Evolutionary conservation across 2,797 vertebrate species (phyloP), one percentile per base, ranked within the genome.

Genomic region (Danio tinwini): DNA sequence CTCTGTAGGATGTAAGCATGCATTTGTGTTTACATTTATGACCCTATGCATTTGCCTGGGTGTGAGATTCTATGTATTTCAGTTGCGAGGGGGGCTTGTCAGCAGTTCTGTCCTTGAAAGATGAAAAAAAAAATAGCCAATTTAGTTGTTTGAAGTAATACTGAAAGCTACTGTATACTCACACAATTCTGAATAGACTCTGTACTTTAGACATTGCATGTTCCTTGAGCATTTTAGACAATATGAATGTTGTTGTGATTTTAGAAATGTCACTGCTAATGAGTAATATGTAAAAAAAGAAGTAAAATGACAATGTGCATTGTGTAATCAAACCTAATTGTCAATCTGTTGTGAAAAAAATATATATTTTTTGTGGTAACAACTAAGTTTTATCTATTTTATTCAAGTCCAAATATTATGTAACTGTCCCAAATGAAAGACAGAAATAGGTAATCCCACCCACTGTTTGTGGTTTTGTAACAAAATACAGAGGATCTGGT

Each of bases 21-120:
- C 42, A 56, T n/a, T 4, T n/a, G n/a, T 21, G 16, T 74, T 62
- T 14, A 40, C 10, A 6, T 74, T 72, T 61, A 70, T 53, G 65
- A 44, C 12, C 37, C 45, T 12, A 39, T 52, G 61, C 29, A 6
- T 76, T 68, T 68, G 53, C 3, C 11, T 77, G 63, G 16, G 11
- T 47, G 16, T 52, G 45, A 8, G 52, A n/a, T 65, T 19, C n/a
- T 52, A 29, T 13, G 29, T 29, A 49, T 68, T 73, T 56, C 13
- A 56, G 42, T 8, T 10, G 5, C 0, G 7, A 56, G 42, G 45
- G 3, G 42, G 39, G 44, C 9, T 39, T 59, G 17, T 74, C 9
- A 45, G 11, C 11, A 49, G 17, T 45, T 58, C 59, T 74, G 19
- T 8, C 19, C 44, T 13, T 37, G 47, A n/a, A 42, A 74, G 62